Conservation (phyloP, 2,888 invertebrate species). For the Halictus quadricinctus region DNA sequence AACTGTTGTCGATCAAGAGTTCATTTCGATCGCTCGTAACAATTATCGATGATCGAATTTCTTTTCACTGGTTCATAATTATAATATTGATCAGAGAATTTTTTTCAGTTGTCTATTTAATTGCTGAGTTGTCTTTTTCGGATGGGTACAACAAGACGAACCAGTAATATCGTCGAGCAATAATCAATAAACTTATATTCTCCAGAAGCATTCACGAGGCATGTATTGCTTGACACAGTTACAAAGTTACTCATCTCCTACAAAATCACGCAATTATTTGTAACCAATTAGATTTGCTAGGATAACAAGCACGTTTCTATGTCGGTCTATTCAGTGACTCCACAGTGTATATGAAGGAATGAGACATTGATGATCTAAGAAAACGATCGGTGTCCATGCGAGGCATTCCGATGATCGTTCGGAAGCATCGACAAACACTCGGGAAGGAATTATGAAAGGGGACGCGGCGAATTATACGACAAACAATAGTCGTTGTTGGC, state of each 20-base stretch:
- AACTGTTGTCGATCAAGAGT: too few relatives aligned
- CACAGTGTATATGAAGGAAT: background rate
- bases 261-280: background rate
- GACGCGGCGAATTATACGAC: conserved; percentile 8
- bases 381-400: background rate
- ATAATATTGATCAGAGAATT: too few relatives aligned
- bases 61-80: too few relatives aligned
- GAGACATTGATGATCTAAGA: background rate
- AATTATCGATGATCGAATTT: too few relatives aligned
- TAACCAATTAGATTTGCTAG: background rate
- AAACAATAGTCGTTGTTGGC: conserved; percentile 14
- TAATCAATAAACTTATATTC: too few relatives aligned
- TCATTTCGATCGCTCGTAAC: too few relatives aligned
- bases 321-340: background rate
- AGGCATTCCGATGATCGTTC: conserved; percentile 3
- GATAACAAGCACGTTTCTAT: background rate
- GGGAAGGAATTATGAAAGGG: conserved; percentile 3
- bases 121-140: too few relatives aligned
- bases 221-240: background rate
- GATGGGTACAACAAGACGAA: too few relatives aligned
- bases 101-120: too few relatives aligned
- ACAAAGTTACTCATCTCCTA: background rate
- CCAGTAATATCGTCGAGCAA: too few relatives aligned
- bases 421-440: background rate
- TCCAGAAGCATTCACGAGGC: background rate